Evolutionary conservation across 2,888 invertebrate genomes (phyloP).

Genomic region (Epinotia nisella): DNA sequence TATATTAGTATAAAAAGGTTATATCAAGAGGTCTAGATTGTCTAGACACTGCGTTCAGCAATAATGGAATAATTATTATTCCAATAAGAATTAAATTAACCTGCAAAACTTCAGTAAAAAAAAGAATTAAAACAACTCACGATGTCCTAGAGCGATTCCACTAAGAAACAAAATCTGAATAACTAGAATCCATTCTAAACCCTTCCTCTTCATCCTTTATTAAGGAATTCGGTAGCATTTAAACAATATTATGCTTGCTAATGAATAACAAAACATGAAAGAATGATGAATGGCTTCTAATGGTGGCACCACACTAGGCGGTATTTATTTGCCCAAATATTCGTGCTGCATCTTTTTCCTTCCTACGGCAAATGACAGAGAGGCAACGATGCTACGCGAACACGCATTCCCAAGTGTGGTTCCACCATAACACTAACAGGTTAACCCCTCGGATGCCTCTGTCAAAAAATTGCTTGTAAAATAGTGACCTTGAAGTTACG

Average conservation of each 20-base stretch:
- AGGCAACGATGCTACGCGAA: too few species aligned
- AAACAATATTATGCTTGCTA: neutral
- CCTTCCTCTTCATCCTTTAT: conserved; percentile 7
- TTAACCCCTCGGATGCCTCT: too few species aligned
- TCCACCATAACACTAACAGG: too few species aligned
- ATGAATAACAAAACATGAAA: neutral
- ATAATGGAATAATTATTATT: too few species aligned
- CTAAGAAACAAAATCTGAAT: conserved; percentile 11
- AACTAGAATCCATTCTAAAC: conserved; percentile 12
- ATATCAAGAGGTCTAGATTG: neutral
- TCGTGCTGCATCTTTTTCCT: too few species aligned
- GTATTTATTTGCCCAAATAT: too few species aligned
- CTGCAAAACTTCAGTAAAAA: neutral
- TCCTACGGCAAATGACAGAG: too few species aligned
- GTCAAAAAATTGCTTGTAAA: too few species aligned
- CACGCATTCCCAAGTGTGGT: too few species aligned
- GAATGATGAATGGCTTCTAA: neutral
- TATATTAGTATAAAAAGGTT: neutral
- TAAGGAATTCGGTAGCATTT: conserved; percentile 2
- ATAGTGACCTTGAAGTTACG: too few species aligned
- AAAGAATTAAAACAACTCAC: conserved; percentile 1
- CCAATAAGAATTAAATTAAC: neutral
- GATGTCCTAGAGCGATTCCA: neutral
- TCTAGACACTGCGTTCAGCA: neutral
- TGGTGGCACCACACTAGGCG: too few species aligned